Percentiles rank a stretch among this genome's conserved stretches.
These are phyloP conservation scores for Plotosus lineatus DNA, from an alignment of 2,113 vertebrate species.

Conservation along the genomic window DNA sequence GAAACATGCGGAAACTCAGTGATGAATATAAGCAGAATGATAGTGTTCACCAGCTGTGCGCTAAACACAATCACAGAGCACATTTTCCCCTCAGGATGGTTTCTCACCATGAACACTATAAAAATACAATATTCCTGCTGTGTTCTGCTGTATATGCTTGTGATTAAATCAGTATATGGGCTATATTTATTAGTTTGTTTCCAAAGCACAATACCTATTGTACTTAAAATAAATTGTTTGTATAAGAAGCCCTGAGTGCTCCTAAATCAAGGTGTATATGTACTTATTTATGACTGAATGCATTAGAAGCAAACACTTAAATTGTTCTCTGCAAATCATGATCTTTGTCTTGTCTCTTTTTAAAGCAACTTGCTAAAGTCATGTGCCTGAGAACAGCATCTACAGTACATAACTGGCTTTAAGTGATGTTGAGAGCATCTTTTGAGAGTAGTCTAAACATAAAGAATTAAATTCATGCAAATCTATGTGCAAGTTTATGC, in stretches of 20 bases:
- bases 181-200: not conserved
- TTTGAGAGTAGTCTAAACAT: not conserved
- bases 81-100: not conserved
- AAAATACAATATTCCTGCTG: not conserved
- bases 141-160: not conserved
- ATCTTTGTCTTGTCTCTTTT: not conserved
- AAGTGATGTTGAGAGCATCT: not conserved
- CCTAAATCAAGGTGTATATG: not conserved
- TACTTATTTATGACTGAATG: not conserved
- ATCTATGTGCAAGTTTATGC: not conserved
- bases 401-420: constrained; percentile 1
- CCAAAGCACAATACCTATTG: not conserved
- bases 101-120: not conserved
- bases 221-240: not conserved
- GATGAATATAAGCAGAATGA: not conserved
- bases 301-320: not conserved
- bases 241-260: not conserved
- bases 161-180: not conserved
- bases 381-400: not conserved
- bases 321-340: not conserved
- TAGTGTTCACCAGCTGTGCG: not conserved
- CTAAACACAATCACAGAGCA: not conserved
- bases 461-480: not conserved
- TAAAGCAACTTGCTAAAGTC: not conserved
- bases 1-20: not conserved